Base-by-base conservation (phyloP, 1,140 invertebrate genomes). In the Conopomorpha cramerella region DNA sequence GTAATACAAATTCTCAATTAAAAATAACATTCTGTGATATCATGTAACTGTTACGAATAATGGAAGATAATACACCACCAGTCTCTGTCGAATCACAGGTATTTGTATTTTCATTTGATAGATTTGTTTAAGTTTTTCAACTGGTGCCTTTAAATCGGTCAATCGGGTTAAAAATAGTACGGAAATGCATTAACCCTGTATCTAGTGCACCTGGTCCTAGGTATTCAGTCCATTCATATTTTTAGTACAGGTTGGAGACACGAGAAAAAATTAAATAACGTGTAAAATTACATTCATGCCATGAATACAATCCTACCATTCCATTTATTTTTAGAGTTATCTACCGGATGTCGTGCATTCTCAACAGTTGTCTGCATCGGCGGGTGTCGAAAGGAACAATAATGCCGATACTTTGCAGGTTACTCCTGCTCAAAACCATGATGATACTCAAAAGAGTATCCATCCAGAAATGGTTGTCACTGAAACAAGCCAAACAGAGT, bases 281-380 rank as follows among this genome's bases (percentile, higher is more conserved):
- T 23, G 19, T 23, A 23, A 23, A 6, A 32, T 32, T 32, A 14
- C n/a, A n/a, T n/a, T n/a, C n/a, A n/a, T n/a, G n/a, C n/a, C n/a
- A n/a, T n/a, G n/a, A n/a, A n/a, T n/a, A n/a, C n/a, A n/a, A n/a
- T 11, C 16, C 3, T 29, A 3, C 3, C 6, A 4, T 55, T 54
- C 62, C 59, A 59, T 68, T 64, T 74, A 74, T 74, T 74, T 74
- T 74, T 74, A 74, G 70, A 68, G 68, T 51, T 52, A 65, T 57
- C 70, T 74, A 68, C 70, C 70, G 67, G 70, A 74, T 59, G 67
- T 74, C 50, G 70, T 74, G 45, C 61, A 74, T 70, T 68, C 62
- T 43, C 63, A 74, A 62, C 70, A 72, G 55, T 62, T 70, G 43
- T 43, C 53, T 44, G 49, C 51, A 39, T 62, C 41, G 38, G 43